Evolutionary conservation across 1,140 invertebrate genomes (phyloP).

Genomic region (Zaprionus ghesquierei): DNA sequence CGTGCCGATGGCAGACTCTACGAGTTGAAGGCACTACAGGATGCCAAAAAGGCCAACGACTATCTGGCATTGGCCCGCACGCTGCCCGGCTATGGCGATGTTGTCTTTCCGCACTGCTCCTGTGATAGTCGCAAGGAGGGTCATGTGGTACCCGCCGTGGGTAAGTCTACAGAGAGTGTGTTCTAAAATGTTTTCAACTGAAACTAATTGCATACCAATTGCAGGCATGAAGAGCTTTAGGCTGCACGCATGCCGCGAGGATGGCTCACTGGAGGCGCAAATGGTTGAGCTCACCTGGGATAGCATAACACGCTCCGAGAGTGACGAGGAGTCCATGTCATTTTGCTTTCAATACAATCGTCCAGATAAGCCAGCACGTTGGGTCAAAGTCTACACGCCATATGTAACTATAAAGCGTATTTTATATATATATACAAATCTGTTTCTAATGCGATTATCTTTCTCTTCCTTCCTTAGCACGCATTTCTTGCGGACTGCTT

Average conservation of each 20-base stretch:
- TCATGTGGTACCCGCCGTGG: conserved; percentile 92
- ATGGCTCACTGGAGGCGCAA: conserved; percentile 92
- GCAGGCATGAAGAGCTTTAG: conserved; percentile 87
- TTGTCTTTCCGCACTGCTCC: conserved; percentile 97
- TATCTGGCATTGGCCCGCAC: conserved; percentile 93
- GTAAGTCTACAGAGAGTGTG: conserved; percentile 68
- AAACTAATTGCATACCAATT: not conserved
- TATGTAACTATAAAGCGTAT: conserved; percentile 87
- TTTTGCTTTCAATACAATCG: conserved; percentile 94
- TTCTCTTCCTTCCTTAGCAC: conserved; percentile 85
- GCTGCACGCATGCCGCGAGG: conserved; percentile 93
- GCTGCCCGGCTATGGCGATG: conserved; percentile 94
- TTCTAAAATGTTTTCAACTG: no score
- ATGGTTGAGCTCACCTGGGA: conserved; percentile 94
- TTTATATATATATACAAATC: no score
- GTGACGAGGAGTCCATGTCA: conserved; percentile 95
- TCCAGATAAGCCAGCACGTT: conserved; percentile 90
- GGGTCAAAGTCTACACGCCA: conserved; percentile 95
- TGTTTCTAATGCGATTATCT: no score
- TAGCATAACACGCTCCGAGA: conserved; percentile 91
- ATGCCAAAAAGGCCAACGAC: conserved; percentile 93
- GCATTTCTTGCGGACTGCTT: conserved; percentile 97
- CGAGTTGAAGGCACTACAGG: conserved; percentile 97
- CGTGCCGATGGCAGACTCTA: conserved; percentile 94
- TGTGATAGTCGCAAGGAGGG: conserved; percentile 96